These are phyloP conservation scores for Anagrus nilaparvatae DNA, from an alignment of 1,140 invertebrate species.

Conservation along the genomic window DNA sequence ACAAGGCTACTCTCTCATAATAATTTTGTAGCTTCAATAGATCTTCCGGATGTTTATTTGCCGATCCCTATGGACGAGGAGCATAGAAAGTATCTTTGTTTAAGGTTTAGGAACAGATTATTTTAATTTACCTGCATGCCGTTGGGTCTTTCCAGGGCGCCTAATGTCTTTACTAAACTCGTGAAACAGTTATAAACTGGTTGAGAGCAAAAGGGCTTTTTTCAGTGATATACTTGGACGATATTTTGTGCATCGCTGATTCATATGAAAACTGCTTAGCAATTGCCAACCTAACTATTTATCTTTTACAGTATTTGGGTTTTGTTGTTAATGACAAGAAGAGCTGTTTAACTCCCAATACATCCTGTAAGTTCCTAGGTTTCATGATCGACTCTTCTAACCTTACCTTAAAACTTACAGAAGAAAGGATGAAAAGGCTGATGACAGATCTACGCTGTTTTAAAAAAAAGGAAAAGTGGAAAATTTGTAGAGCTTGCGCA, in stretches of 20 bases:
- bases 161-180: constrained; percentile 23
- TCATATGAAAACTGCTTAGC: background rate
- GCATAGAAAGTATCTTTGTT: constrained; percentile 17
- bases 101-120: constrained; percentile 10
- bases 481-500: constrained; percentile 6
- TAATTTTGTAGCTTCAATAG: constrained; percentile 7
- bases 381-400: constrained; percentile 7
- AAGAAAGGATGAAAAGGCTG: constrained; percentile 1
- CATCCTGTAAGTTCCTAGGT: constrained; percentile 8
- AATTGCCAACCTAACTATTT: constrained; percentile 1
- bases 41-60: constrained; percentile 14
- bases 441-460: background rate
- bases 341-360: constrained; percentile 1
- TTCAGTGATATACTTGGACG: constrained; percentile 11
- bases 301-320: constrained; percentile 2
- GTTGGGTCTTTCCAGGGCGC: constrained; percentile 3
- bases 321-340: constrained; percentile 10
- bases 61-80: constrained; percentile 9
- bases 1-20: constrained; percentile 3
- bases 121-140: constrained; percentile 7
- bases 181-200: constrained; percentile 3
- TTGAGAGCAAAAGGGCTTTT: constrained; percentile 6
- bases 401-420: background rate
- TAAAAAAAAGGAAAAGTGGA: background rate
- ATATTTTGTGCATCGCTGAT: constrained; percentile 7